Evolutionary conservation across 53 echinoderm and acorn worm species (phyloP).

Genomic region (Luidia sarsii): DNA sequence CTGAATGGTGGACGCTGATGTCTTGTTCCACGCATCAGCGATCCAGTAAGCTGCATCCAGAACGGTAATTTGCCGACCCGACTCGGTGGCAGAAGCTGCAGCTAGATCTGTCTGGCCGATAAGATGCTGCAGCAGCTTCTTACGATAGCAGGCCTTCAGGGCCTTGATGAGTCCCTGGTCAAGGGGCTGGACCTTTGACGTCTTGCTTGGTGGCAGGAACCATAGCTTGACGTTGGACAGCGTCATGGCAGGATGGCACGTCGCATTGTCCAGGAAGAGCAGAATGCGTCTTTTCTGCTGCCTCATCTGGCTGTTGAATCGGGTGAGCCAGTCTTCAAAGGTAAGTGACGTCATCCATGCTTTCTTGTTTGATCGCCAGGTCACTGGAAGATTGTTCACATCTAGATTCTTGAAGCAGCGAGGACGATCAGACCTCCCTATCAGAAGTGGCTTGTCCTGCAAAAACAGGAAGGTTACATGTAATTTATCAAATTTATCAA

Average conservation of each 20-base stretch:
- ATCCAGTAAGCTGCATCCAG: slow-evolving; percentile 52
- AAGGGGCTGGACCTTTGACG: neutral
- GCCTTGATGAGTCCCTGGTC: slow-evolving; percentile 27
- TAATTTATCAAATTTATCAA: no score
- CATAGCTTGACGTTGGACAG: slow-evolving; percentile 28
- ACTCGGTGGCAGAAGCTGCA: neutral
- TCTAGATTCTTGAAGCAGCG: slow-evolving; percentile 34
- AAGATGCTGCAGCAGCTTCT: slow-evolving; percentile 8
- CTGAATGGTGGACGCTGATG: neutral
- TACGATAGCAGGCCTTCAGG: slow-evolving; percentile 38
- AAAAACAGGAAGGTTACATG: neutral
- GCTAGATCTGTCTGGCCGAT: slow-evolving; percentile 14
- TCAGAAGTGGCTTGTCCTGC: slow-evolving; percentile 46
- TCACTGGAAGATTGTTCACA: slow-evolving; percentile 14
- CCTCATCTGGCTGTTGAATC: slow-evolving; percentile 27
- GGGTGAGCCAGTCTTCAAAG: slow-evolving; percentile 25
- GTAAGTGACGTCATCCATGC: slow-evolving; percentile 48
- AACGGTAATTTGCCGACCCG: slow-evolving; percentile 3
- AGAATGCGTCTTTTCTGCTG: slow-evolving; percentile 25
- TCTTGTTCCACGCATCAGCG: slow-evolving; percentile 32
- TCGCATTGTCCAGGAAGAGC: slow-evolving; percentile 24
- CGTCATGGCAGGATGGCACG: slow-evolving; percentile 3
- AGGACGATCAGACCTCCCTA: slow-evolving; percentile 20
- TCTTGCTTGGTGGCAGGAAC: slow-evolving; percentile 16
- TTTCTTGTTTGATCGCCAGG: slow-evolving; percentile 12